Conservation (phyloP, 2,888 invertebrate species). For the Hyppa rectilinea region DNA sequence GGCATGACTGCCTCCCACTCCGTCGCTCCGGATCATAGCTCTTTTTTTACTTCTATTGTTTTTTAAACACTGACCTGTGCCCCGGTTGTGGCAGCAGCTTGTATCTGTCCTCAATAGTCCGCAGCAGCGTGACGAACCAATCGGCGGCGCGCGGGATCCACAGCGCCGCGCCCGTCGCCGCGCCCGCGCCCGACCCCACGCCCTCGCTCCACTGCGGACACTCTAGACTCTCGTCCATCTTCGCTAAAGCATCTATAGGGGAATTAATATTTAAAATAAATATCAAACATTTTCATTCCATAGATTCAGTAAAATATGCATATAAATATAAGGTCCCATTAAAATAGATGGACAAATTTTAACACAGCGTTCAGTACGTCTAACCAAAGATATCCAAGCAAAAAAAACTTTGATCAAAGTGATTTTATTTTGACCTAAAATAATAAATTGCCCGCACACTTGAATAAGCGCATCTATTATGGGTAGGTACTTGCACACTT, state of each 20-base stretch:
- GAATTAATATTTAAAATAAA: neutral
- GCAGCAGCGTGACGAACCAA: constrained; percentile 95
- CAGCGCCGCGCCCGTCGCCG: constrained; percentile 91
- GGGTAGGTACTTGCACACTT: too few relatives aligned
- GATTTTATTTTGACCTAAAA: too few relatives aligned
- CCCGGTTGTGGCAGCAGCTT: constrained; percentile 95
- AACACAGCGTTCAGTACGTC: too few relatives aligned
- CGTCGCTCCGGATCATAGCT: too few relatives aligned
- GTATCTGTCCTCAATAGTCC: constrained; percentile 97
- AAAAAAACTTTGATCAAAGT: too few relatives aligned
- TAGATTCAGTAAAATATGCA: neutral
- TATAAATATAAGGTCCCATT: too few relatives aligned
- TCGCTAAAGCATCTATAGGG: constrained; percentile 95
- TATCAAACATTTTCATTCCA: neutral
- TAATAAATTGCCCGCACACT: too few relatives aligned
- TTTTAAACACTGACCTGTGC: constrained; percentile 91
- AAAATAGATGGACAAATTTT: too few relatives aligned
- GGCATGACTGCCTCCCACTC: too few relatives aligned
- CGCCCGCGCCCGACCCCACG: constrained; percentile 83
- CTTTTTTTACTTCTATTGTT: too few relatives aligned
- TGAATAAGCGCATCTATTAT: too few relatives aligned
- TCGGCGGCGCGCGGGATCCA: constrained; percentile 97
- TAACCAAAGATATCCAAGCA: too few relatives aligned
- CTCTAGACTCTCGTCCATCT: constrained; percentile 96
- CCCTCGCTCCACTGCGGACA: constrained; percentile 94